Evolutionary conservation across 2,797 vertebrate genomes (phyloP), one percentile per base, ranked within the genome.

Genomic region (Xyrichtys novacula): DNA sequence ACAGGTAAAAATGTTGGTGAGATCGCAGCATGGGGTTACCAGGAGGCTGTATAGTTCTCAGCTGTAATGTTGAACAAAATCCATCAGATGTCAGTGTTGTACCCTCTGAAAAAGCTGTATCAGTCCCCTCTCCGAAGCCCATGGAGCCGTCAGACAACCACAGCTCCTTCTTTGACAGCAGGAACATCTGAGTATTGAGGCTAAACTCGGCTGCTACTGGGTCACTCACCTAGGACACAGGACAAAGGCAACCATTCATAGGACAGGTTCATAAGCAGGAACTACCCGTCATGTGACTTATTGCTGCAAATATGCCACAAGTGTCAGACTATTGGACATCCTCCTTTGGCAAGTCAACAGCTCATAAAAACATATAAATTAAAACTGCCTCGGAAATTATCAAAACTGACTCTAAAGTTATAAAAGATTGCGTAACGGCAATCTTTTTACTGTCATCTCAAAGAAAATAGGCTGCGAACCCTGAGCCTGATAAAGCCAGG

Each of bases 101-200:
- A 96, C 94, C 95, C 74, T 96, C 94, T 68, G 92, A 89, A 74
- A 96, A 97, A 34, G 94, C 92, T 38, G 93, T 73, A 61, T 96
- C 94, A 0, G 92, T 87, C 42, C 92, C 95, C 74, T 95, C 95
- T 59, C 94, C 95, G 60, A 96, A 97, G 72, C 94, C 94, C 93
- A 95, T 88, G 61, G 95, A 96, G 47, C 94, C 94, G 5, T 96
- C 95, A 17, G 95, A 96, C 58, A 96, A 64, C 94, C 95, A 97
- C 31, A 96, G 46, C 70, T 96, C 94, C 78, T 86, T 94, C 86
- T 95, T 95, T 43, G 95, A 96, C 43, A 96, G 74, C 65, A 96
- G 87, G 87, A 95, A 95, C 94, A 95, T 95, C 79, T 95, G 94
- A 25, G 95, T 96, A 85, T 96, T 95, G 61, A 96, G 92, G 83